phyloP scores from a whole-genome alignment of 2,113 vertebrate genomes.

The Tor tambroides region DNA sequence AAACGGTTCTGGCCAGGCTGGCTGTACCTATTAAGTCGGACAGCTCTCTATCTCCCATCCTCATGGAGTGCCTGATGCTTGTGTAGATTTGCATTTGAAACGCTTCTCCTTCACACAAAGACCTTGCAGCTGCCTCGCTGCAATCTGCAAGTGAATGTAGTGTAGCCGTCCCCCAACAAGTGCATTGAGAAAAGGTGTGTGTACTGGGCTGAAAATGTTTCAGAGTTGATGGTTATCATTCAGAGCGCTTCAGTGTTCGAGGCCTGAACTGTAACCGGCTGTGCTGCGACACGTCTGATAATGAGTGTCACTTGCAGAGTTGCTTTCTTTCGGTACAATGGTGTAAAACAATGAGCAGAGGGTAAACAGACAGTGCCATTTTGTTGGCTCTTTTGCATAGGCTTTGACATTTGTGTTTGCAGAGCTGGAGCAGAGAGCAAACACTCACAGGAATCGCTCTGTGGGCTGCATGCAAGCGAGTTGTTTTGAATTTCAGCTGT shows the following conservation, averaged over 20 bases:
- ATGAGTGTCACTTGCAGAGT: not conserved
- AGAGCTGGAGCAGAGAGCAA: slow-evolving; percentile 14
- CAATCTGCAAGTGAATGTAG: slow-evolving; percentile 63
- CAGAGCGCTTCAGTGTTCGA: not conserved
- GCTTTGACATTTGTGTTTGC: slow-evolving; percentile 42
- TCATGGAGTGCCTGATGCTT: slow-evolving; percentile 57
- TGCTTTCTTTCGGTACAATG: not conserved
- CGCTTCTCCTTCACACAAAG: slow-evolving; percentile 57
- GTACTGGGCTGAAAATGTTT: slow-evolving; percentile 26
- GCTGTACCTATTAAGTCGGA: slow-evolving; percentile 13
- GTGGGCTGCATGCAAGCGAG: slow-evolving; percentile 11
- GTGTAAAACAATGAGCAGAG: not conserved
- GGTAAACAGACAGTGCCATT: not conserved
- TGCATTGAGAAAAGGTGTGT: slow-evolving; percentile 53
- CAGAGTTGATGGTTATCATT: slow-evolving; percentile 1
- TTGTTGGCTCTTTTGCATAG: slow-evolving; percentile 23
- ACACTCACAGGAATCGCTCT: not conserved
- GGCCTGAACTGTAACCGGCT: slow-evolving; percentile 1
- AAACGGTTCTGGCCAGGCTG: slow-evolving; percentile 33
- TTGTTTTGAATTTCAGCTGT: slow-evolving; percentile 41
- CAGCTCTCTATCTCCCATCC: slow-evolving; percentile 36
- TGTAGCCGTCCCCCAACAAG: slow-evolving; percentile 34
- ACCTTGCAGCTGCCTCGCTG: slow-evolving; percentile 52
- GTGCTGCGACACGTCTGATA: not conserved
- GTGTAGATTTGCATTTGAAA: slow-evolving; percentile 66